Conservation (phyloP, 2,888 invertebrate species). For the Mythimna lalbum region DNA sequence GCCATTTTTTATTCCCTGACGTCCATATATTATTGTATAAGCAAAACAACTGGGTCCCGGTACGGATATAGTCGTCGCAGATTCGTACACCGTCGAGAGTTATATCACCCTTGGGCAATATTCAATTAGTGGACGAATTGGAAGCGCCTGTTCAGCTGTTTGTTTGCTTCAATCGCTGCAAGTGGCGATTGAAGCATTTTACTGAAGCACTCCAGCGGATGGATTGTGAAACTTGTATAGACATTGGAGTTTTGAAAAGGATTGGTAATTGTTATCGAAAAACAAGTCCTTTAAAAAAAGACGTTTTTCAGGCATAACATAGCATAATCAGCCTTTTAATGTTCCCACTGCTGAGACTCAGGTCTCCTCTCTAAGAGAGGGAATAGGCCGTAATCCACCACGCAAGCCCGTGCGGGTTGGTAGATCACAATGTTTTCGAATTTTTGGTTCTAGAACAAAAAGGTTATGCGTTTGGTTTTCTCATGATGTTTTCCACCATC, state of each 20-base stretch:
- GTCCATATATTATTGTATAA: slow-evolving; percentile 80
- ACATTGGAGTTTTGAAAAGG: slow-evolving; percentile 34
- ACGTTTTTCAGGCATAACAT: no score
- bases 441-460: no score
- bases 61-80: slow-evolving; percentile 70
- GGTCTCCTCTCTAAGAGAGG: no score
- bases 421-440: no score
- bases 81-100: slow-evolving; percentile 71
- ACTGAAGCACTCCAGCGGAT: slow-evolving; percentile 40
- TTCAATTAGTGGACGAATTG: slow-evolving; percentile 75
- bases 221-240: slow-evolving; percentile 46
- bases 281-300: no score
- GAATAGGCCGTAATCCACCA: no score
- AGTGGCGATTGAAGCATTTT: slow-evolving; percentile 58
- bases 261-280: slow-evolving; percentile 23
- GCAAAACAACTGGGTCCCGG: slow-evolving; percentile 77
- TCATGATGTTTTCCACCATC: no score
- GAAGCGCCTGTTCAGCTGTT: slow-evolving; percentile 56
- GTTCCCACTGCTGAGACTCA: no score
- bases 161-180: slow-evolving; percentile 61
- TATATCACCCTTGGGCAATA: slow-evolving; percentile 75
- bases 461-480: no score
- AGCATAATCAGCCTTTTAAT: no score
- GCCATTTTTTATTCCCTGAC: slow-evolving; percentile 64
- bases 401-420: no score